A percentile compares a stretch with the other conserved stretches of the same genome.
phyloP scores from a whole-genome alignment of 2,888 invertebrate genomes.

The Serripes groenlandicus region DNA sequence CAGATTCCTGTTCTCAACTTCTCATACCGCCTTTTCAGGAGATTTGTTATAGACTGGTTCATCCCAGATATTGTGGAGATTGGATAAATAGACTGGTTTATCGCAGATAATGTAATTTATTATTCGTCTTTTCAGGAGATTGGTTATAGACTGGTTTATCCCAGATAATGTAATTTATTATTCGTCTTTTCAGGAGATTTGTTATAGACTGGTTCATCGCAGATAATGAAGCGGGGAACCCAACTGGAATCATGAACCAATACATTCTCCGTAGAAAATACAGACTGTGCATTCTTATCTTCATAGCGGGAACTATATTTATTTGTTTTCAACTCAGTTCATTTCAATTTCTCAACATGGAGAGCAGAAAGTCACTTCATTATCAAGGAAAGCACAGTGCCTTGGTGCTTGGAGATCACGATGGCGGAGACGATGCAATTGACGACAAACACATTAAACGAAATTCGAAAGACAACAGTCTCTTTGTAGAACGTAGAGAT shows the following conservation, averaged over 20 bases:
- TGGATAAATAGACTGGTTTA: too few species aligned
- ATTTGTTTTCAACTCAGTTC: constrained; percentile 61
- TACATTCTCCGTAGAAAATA: constrained; percentile 48
- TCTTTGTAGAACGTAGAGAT: background rate
- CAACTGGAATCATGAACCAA: constrained; percentile 33
- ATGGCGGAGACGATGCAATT: background rate
- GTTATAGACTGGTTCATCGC: too few species aligned
- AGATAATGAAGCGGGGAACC: too few species aligned
- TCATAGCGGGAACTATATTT: constrained; percentile 51
- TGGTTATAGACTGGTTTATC: too few species aligned
- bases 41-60: too few species aligned
- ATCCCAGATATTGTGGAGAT: too few species aligned
- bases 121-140: too few species aligned
- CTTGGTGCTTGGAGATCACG: constrained; percentile 25
- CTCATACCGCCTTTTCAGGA: too few species aligned
- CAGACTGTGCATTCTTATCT: constrained; percentile 51
- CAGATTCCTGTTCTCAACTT: too few species aligned
- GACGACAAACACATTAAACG: background rate
- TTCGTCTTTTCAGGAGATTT: too few species aligned
- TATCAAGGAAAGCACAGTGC: constrained; percentile 21
- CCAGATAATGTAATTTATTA: too few species aligned
- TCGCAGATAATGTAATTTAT: too few species aligned
- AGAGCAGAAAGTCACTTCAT: constrained; percentile 8
- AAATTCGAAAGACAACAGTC: background rate
- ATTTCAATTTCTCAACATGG: constrained; percentile 57